Evolutionary conservation across 1,140 invertebrate genomes (phyloP), one percentile per base, ranked within the genome.

Genomic region (Trachymyrmex cornetzi): DNA sequence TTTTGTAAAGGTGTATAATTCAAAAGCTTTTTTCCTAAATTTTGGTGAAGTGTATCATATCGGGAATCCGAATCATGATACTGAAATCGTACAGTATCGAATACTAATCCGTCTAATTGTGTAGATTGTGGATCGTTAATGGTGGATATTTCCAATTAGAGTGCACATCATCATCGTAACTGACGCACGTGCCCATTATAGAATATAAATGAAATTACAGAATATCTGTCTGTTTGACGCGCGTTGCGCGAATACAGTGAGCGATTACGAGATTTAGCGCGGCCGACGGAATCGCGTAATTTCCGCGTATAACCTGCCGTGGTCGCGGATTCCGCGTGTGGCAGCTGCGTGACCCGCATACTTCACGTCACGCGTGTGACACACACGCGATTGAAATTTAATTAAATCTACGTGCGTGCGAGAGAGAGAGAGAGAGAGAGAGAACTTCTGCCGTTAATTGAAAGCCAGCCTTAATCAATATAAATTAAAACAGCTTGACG

Each of bases 301-400:
- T 87, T 53, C 44, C 38, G 53, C 44, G n/a, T 81, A 71, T 82
- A 86, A 63, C n/a, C 61, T 53, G 16, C 61, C 64, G 77, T 50
- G 77, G 80, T 63, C 80, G 80, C 55, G 74, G 63, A 79, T 86
- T 57, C 61, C 82, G 48, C 66, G 82, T 55, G 63, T 53, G 63
- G 50, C 61, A 71, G 74, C 55, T 55, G 84, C 84, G 87, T 53
- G 87, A 75, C 77, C 66, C 64, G 88, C 74, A 85, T 72, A 86
- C 77, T 66, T 77, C 53, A 38, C 63, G 66, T 64, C 53, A 67
- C 59, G 55, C 61, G 82, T 64, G 30, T 75, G 81, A 67, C 86
- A 67, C 59, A 89, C 84, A 77, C 77, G 75, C 88, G 85, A 90
- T 87, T 87, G 85, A 89, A 90, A 89, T 90, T 90, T 87, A 87